phyloP scores from a whole-genome alignment of 1,140 invertebrate genomes.

The Lasioglossum baleicum region DNA sequence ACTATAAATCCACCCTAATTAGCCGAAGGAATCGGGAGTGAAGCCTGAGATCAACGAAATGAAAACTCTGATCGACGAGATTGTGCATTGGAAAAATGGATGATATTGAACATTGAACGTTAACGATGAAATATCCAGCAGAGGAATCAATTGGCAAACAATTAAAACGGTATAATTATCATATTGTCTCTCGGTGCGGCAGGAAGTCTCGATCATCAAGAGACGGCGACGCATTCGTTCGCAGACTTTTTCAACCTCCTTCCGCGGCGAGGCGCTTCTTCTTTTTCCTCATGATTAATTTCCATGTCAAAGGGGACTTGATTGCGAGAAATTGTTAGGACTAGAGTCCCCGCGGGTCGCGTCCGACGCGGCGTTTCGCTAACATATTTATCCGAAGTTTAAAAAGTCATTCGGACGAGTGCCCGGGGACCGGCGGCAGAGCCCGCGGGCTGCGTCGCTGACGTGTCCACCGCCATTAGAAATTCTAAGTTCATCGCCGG shows the following conservation, averaged over 20 bases:
- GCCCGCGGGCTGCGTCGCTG: background rate
- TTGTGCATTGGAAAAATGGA: no score
- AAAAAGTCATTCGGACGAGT: conserved; percentile 52
- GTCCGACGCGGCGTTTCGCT: background rate
- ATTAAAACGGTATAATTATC: no score
- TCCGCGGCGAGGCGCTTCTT: background rate
- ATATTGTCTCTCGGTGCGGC: no score
- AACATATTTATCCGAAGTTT: conserved; percentile 46
- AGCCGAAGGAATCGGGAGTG: no score
- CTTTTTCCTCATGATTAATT: conserved; percentile 8
- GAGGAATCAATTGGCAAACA: no score
- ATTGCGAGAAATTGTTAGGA: conserved; percentile 32
- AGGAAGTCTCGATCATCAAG: no score
- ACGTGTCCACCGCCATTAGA: conserved; percentile 55
- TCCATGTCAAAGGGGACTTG: conserved; percentile 39
- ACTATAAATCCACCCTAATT: no score
- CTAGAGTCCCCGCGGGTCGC: background rate
- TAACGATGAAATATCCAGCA: no score
- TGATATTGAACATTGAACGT: no score
- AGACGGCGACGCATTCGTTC: background rate
- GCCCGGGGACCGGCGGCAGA: background rate
- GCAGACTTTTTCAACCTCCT: no score
- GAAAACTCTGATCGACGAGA: no score
- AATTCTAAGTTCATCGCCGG: conserved; percentile 63
- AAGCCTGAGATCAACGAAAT: no score